Conservation (phyloP, 2,888 invertebrate species). For the Caenorhabditis sp. region DNA sequence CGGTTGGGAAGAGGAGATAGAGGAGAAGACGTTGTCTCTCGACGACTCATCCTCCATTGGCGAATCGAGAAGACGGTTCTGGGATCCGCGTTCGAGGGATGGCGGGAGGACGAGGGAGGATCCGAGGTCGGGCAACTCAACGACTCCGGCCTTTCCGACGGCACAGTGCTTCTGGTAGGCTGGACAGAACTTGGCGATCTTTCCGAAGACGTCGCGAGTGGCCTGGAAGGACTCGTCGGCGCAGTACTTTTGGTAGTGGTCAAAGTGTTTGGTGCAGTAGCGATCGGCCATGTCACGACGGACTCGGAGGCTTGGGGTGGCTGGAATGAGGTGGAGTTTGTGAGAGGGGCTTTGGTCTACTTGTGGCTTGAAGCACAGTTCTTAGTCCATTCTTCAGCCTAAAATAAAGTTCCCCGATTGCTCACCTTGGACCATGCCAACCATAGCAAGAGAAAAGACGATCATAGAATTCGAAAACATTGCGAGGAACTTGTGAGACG, state of each 20-base stretch:
- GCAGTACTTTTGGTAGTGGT: slow-evolving; percentile 75
- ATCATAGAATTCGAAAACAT: too few species aligned
- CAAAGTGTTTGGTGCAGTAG: slow-evolving; percentile 75
- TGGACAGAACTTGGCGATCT: slow-evolving; percentile 79
- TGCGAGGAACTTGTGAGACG: not conserved
- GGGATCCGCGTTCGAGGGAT: slow-evolving; percentile 73
- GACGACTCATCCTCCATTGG: slow-evolving; percentile 61
- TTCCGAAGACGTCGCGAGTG: slow-evolving; percentile 65
- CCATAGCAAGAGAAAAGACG: too few species aligned
- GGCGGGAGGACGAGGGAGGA: slow-evolving; percentile 75
- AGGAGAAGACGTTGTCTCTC: not conserved
- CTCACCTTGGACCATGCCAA: too few species aligned
- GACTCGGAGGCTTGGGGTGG: slow-evolving; percentile 64
- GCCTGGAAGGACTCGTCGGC: slow-evolving; percentile 56
- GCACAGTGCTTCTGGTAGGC: slow-evolving; percentile 77
- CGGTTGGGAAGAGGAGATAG: not conserved
- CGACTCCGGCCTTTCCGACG: slow-evolving; percentile 64
- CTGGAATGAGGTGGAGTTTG: slow-evolving; percentile 43
- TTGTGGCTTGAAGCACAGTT: too few species aligned
- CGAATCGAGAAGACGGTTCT: slow-evolving; percentile 70
- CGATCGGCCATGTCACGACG: slow-evolving; percentile 66
- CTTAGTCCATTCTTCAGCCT: too few species aligned
- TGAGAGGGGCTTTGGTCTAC: too few species aligned
- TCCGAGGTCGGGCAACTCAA: slow-evolving; percentile 59
- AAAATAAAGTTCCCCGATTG: too few species aligned